These are phyloP conservation scores for Chrysoperla carnea DNA, from an alignment of 1,140 invertebrate genomes.

Conservation along the genomic window DNA sequence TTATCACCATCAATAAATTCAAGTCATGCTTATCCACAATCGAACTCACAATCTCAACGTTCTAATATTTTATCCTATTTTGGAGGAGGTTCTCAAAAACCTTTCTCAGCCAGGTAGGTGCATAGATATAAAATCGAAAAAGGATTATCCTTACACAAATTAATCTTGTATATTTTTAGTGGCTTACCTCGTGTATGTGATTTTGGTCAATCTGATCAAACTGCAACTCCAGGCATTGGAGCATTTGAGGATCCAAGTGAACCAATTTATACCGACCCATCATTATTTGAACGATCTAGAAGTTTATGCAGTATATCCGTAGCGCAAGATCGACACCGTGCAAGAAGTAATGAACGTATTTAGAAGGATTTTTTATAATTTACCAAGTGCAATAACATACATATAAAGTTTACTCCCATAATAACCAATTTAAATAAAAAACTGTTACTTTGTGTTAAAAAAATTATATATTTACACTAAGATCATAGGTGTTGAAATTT, in stretches of 20 bases:
- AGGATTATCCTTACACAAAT: too few species aligned
- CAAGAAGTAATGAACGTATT: constrained; percentile 8
- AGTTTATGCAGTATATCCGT: constrained; percentile 33
- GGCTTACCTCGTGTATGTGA: constrained; percentile 24
- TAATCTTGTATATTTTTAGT: constrained; percentile 12
- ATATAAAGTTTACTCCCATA: constrained; percentile 10
- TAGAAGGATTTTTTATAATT: neutral
- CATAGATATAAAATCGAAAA: too few species aligned
- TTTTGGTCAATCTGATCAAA: constrained; percentile 11
- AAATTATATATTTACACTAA: neutral
- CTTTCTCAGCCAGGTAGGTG: constrained; percentile 7
- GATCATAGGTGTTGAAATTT: neutral
- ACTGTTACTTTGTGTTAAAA: constrained; percentile 5
- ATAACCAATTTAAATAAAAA: constrained; percentile 9
- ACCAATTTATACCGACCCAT: constrained; percentile 84
- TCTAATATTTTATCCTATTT: constrained; percentile 19
- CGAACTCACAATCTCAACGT: constrained; percentile 17
- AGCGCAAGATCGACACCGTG: constrained; percentile 19
- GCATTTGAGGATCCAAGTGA: constrained; percentile 71
- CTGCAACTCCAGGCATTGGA: constrained; percentile 20
- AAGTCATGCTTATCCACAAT: constrained; percentile 11
- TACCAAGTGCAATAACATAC: neutral
- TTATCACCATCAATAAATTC: constrained; percentile 12
- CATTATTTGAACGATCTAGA: constrained; percentile 67
- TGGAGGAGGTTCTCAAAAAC: constrained; percentile 15